Evolutionary conservation across 2,888 invertebrate genomes (phyloP), one percentile per base, ranked within the genome.

Genomic region (Drosophila neotestacea): DNA sequence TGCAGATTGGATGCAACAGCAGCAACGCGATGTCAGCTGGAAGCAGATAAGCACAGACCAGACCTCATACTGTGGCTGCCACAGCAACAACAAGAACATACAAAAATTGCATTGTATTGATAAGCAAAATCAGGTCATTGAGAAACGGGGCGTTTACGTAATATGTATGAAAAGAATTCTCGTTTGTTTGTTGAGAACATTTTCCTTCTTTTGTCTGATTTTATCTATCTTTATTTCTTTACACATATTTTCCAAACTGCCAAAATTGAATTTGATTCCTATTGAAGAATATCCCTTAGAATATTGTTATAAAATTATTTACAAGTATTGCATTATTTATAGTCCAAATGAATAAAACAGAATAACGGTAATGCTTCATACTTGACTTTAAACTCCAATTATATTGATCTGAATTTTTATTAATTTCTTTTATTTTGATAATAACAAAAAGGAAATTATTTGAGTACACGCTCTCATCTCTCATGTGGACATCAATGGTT

Each of bases 91-190:
- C 62, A 71, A 48, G 51, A 63, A 42, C 59, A 73, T 22, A 65
- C 13, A 68, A 67, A 64, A 74, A 75, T 42, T 82, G 71, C 86
- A 88, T 70, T 81, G 68, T 75, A 84, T 73, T 86, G 84, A 88
- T 84, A 88, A 86, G 73, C 65, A 69, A 84, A 88, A 84, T 86
- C 85, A 83, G 84, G 88, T 81, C 83, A 77, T 38, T 64, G 54
- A 46, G 32, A 4, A 13, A 6, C 39, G 48, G 32, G 66, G 75
- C 75, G 79, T 74, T 74, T 70, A 77, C 79, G 70, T 79, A 70
- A 79, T 75, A 58, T 59, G 52, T 75, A 58, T 59, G 52, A 65
- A 70, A 60, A 58, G 56, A 38, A 75, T 60, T 64, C 52, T 50
- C 50, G 64, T 62, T 69, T 73, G 62, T 64, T 52, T 58, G 48